These are phyloP conservation scores for Xyliphius kryptos DNA, from an alignment of 2,113 vertebrate genomes.

Conservation along the genomic window DNA sequence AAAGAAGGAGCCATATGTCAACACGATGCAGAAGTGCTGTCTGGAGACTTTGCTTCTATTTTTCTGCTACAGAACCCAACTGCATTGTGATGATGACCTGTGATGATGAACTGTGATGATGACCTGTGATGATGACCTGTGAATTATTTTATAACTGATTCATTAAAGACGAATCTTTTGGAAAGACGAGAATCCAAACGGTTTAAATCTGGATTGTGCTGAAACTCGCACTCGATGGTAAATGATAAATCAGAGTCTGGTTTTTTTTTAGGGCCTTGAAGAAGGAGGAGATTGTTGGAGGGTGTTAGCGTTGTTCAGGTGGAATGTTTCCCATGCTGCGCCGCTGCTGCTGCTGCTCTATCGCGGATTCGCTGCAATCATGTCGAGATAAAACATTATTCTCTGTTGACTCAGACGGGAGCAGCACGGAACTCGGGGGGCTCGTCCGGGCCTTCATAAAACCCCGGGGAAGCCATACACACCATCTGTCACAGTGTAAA, in stretches of 20 bases:
- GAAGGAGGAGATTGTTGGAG: not conserved
- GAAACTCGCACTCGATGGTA: no score
- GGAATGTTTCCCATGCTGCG: slow-evolving; percentile 57
- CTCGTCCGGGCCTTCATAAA: slow-evolving; percentile 31
- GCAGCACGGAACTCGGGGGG: slow-evolving; percentile 61
- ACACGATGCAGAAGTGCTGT: no score
- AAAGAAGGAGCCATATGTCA: no score
- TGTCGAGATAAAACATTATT: slow-evolving; percentile 55
- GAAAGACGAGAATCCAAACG: no score
- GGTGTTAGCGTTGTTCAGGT: slow-evolving; percentile 49
- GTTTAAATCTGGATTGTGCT: no score
- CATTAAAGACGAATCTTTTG: no score
- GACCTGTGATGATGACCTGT: no score
- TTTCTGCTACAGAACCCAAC: no score
- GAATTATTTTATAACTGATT: no score
- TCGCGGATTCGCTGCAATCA: slow-evolving; percentile 60
- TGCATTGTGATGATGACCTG: no score
- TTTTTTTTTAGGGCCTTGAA: slow-evolving; percentile 12
- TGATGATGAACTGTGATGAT: no score
- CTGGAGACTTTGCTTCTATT: no score
- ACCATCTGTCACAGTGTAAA: slow-evolving; percentile 50
- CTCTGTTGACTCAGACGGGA: slow-evolving; percentile 63
- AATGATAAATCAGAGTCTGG: slow-evolving; percentile 48
- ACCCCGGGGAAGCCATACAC: slow-evolving; percentile 34
- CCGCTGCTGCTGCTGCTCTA: slow-evolving; percentile 38